Percentiles rank a stretch among this genome's conserved stretches.
Conservation (phyloP, 2,797 vertebrate species). For the Cygnus olor region DNA sequence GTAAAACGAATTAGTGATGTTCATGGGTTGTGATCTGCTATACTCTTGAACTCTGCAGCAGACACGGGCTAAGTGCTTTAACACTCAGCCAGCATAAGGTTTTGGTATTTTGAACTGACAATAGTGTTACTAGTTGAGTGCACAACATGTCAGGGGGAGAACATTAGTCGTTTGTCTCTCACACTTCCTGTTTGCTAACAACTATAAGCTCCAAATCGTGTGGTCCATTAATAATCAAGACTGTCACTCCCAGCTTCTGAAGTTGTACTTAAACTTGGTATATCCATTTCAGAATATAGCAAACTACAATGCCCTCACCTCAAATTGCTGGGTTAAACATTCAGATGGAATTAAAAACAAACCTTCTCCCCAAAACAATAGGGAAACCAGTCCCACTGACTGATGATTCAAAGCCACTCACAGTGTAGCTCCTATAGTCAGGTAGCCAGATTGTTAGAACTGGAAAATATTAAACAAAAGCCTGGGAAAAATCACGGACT, state of each 20-base stretch:
- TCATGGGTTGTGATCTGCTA: background rate
- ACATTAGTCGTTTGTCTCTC: background rate
- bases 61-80: background rate
- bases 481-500: background rate
- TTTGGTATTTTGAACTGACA: background rate
- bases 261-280: background rate
- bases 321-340: background rate
- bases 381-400: background rate
- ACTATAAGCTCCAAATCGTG: background rate
- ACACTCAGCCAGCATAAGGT: background rate
- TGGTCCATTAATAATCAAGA: fast-evolving
- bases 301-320: fast-evolving
- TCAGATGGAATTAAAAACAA: background rate
- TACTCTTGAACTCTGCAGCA: fast-evolving
- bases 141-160: background rate
- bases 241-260: background rate
- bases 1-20: background rate
- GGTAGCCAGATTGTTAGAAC: background rate
- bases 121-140: background rate
- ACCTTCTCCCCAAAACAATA: background rate
- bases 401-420: background rate
- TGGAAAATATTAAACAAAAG: background rate
- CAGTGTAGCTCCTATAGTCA: fast-evolving
- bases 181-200: background rate
- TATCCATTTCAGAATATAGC: background rate